Evolutionary conservation across 2,888 invertebrate species (phyloP).

Genomic region (Bellardia bayeri): DNA sequence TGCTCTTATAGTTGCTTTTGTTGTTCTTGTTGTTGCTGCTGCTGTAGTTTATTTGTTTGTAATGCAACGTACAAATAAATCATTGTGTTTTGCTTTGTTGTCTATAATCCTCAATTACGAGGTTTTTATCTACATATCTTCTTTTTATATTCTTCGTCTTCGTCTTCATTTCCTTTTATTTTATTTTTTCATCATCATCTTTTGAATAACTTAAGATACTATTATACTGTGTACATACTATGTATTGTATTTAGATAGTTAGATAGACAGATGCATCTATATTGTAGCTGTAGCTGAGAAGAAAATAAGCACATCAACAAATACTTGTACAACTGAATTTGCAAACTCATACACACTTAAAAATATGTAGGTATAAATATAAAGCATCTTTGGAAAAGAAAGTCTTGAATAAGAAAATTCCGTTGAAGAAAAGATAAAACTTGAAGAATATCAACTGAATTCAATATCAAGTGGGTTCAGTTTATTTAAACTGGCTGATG

Average conservation of each 20-base stretch:
- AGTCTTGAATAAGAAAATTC: slow-evolving; percentile 24
- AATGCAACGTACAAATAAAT: slow-evolving; percentile 65
- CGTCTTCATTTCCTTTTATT: slow-evolving; percentile 36
- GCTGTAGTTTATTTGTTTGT: slow-evolving; percentile 47
- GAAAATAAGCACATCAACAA: slow-evolving; percentile 48
- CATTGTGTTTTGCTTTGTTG: slow-evolving; percentile 69
- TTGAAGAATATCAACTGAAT: slow-evolving; percentile 13
- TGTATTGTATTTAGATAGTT: neutral
- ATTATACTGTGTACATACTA: slow-evolving; percentile 28
- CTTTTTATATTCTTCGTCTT: neutral
- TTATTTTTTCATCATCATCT: neutral
- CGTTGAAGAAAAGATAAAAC: slow-evolving; percentile 1
- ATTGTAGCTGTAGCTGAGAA: slow-evolving; percentile 8
- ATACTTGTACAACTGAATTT: slow-evolving; percentile 43
- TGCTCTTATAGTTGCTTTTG: slow-evolving; percentile 5
- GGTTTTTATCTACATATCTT: slow-evolving; percentile 57
- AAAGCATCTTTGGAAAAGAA: slow-evolving; percentile 41
- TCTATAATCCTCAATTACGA: slow-evolving; percentile 73
- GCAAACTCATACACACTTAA: slow-evolving; percentile 38
- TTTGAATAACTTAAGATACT: slow-evolving; percentile 49
- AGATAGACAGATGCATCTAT: slow-evolving; percentile 23
- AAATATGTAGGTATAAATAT: neutral
- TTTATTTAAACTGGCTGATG: neutral
- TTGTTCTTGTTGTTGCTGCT: slow-evolving; percentile 15
- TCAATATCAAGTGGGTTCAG: slow-evolving; percentile 44